Percentiles rank a stretch among this genome's conserved stretches.
These are phyloP conservation scores for Ochropacha duplaris DNA, from an alignment of 2,888 invertebrate species.

Conservation along the genomic window DNA sequence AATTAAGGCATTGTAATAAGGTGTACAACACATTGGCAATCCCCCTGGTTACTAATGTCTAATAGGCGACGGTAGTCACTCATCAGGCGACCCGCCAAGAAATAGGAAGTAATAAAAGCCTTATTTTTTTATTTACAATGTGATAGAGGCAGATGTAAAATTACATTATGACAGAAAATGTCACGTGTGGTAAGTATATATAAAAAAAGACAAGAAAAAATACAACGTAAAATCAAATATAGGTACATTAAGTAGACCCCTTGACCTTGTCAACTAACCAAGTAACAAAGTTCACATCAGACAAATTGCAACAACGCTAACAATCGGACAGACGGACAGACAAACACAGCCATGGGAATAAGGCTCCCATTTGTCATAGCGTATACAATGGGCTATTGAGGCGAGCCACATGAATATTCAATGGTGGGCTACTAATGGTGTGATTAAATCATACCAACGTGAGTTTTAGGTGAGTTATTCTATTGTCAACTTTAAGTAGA, in stretches of 20 bases:
- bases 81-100: no score
- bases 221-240: not conserved
- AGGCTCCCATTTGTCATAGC: constrained; percentile 64
- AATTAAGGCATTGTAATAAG: no score
- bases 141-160: no score
- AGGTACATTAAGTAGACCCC: constrained; percentile 9
- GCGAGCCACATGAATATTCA: constrained; percentile 51
- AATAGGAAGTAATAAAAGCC: no score
- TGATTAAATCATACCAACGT: not conserved
- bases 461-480: not conserved
- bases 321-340: constrained; percentile 43
- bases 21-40: no score
- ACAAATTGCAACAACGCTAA: constrained; percentile 38
- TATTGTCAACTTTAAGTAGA: not conserved
- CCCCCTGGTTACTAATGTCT: no score
- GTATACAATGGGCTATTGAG: constrained; percentile 62
- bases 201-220: no score
- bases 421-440: constrained; percentile 18
- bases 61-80: no score
- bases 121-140: no score
- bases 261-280: constrained; percentile 32
- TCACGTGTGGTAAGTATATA: no score
- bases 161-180: no score
- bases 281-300: constrained; percentile 21
- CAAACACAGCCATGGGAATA: constrained; percentile 62